These are phyloP conservation scores for Ochropleura plecta DNA, from an alignment of 2,888 invertebrate genomes.

Conservation along the genomic window DNA sequence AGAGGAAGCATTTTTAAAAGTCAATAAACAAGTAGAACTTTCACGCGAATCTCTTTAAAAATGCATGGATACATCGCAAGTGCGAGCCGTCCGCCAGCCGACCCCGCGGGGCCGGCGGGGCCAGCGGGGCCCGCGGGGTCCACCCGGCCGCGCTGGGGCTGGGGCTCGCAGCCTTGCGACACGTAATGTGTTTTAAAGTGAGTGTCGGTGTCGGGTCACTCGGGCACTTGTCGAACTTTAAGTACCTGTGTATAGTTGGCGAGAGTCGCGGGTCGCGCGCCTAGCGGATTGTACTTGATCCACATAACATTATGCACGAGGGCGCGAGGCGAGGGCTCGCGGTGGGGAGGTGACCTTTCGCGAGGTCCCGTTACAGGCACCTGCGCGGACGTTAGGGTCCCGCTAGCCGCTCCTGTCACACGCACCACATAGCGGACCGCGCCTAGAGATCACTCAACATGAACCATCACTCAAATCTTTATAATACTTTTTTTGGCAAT, in stretches of 20 bases:
- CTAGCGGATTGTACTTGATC: conserved; percentile 18
- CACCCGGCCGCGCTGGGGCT: no score
- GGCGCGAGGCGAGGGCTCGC: conserved; percentile 14
- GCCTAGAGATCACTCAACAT: conserved; percentile 21
- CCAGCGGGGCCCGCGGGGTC: no score
- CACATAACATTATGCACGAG: conserved; percentile 38
- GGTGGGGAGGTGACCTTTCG: conserved; percentile 77
- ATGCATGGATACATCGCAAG: conserved; percentile 21
- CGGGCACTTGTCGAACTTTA: conserved; percentile 40
- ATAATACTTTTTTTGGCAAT: conserved; percentile 25
- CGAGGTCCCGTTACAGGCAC: conserved; percentile 81
- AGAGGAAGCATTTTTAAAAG: conserved; percentile 29
- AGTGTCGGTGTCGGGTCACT: background rate
- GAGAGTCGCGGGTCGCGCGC: conserved; percentile 17
- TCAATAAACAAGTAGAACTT: conserved; percentile 40
- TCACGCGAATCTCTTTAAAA: conserved; percentile 41
- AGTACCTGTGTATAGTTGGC: conserved; percentile 9
- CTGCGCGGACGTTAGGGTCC: conserved; percentile 81
- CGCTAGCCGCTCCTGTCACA: conserved; percentile 75
- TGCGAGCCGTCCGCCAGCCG: background rate
- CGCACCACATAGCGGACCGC: conserved; percentile 16
- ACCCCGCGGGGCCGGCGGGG: background rate
- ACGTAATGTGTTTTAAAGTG: conserved; percentile 33
- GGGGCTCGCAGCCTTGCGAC: background rate
- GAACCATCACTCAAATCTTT: conserved; percentile 9